phyloP scores from a whole-genome alignment of 2,888 invertebrate genomes.

The Carterocephalus palaemon region DNA sequence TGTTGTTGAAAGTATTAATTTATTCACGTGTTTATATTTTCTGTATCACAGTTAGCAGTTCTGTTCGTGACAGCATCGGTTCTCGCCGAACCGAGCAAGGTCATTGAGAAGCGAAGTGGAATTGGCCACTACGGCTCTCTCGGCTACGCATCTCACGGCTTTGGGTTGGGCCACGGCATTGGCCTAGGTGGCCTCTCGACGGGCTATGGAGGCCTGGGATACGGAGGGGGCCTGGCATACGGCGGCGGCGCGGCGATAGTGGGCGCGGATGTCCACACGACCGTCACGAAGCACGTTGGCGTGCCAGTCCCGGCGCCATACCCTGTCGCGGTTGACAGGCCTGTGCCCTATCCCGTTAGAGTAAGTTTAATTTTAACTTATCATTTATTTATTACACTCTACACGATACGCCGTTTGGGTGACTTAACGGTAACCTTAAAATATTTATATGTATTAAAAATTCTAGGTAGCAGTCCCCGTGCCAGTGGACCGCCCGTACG shows the following conservation, averaged over 20 bases:
- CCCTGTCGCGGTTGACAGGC: conserved; percentile 70
- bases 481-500: conserved; percentile 73
- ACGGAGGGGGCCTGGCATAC: conserved; percentile 32
- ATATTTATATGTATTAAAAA: not conserved
- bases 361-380: conserved; percentile 47
- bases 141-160: conserved; percentile 32
- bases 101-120: conserved; percentile 68
- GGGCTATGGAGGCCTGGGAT: conserved; percentile 29
- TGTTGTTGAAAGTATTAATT: too few species aligned
- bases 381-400: too few species aligned
- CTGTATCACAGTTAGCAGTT: conserved; percentile 60
- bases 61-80: conserved; percentile 59
- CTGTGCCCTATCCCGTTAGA: conserved; percentile 67
- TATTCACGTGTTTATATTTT: too few species aligned
- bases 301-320: conserved; percentile 72
- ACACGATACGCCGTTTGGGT: too few species aligned
- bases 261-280: conserved; percentile 71
- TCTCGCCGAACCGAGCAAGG: conserved; percentile 67
- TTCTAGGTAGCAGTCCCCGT: conserved; percentile 69
- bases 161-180: conserved; percentile 32
- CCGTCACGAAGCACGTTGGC: conserved; percentile 71
- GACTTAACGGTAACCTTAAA: not conserved
- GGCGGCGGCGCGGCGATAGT: conserved; percentile 39
- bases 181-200: conserved; percentile 23
- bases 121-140: conserved; percentile 56